Evolutionary conservation across 2,797 vertebrate genomes (phyloP).

Genomic region (Syngnathus rostellatus): DNA sequence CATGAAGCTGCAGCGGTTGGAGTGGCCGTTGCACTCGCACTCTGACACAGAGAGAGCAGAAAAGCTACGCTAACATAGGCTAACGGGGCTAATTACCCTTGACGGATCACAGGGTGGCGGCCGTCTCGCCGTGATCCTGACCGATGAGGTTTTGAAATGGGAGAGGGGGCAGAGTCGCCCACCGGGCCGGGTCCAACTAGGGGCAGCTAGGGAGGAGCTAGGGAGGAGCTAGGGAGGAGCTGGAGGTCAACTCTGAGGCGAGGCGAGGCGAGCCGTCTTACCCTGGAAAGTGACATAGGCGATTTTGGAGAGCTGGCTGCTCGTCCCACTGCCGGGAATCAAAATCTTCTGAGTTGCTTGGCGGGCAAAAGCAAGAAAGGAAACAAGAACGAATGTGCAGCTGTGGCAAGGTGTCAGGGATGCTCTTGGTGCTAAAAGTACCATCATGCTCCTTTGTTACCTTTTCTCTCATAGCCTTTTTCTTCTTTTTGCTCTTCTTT

Average conservation of each 20-base stretch:
- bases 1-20: conserved; percentile 97
- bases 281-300: conserved; percentile 65
- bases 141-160: not conserved
- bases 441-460: conserved; percentile 20
- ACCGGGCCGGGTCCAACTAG: not conserved
- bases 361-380: conserved; percentile 30
- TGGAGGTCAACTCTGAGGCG: not conserved
- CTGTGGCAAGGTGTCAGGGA: conserved; percentile 12
- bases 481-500: conserved; percentile 29
- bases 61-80: not conserved
- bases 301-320: conserved; percentile 64
- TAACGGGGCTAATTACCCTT: not conserved
- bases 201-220: not conserved
- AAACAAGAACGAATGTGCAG: conserved; percentile 8
- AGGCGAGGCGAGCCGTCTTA: conserved; percentile 37
- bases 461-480: conserved; percentile 58
- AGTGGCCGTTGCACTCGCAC: conserved; percentile 94
- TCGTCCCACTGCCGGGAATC: conserved; percentile 62
- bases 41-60: conserved; percentile 62
- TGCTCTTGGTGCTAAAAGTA: not conserved
- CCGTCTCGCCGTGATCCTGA: not conserved
- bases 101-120: not conserved
- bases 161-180: conserved; percentile 7
- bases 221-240: not conserved
- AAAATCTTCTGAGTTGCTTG: conserved; percentile 64